Conservation (phyloP, 2,797 vertebrate species). For the Pseudochaenichthys georgianus region DNA sequence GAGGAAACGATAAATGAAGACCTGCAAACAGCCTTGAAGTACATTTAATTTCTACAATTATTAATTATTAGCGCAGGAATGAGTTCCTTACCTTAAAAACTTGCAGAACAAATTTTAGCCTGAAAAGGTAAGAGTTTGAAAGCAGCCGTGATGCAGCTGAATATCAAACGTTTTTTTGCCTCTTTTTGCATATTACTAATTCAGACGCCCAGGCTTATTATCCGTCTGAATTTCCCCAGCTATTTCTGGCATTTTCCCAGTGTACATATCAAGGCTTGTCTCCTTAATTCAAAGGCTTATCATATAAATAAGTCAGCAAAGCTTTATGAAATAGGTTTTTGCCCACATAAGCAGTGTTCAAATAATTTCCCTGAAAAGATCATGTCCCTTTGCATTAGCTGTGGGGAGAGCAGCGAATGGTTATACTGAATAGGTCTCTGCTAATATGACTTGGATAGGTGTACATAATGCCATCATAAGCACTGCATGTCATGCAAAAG, state of each 20-base stretch:
- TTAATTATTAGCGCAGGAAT: conserved; percentile 42
- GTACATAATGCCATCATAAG: conserved; percentile 80
- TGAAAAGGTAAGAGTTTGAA: conserved; percentile 56
- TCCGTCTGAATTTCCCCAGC: conserved; percentile 39
- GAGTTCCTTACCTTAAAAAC: conserved; percentile 52
- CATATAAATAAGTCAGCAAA: conserved; percentile 60
- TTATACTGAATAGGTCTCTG: conserved; percentile 80
- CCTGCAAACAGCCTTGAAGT: conserved; percentile 46
- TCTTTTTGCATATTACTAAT: conserved; percentile 49
- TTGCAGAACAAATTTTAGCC: conserved; percentile 62
- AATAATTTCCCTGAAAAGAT: conserved; percentile 71
- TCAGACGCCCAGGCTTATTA: conserved; percentile 51
- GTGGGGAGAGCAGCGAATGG: conserved; percentile 89
- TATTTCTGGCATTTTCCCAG: conserved; percentile 54
- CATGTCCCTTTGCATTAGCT: conserved; percentile 82
- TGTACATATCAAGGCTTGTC: conserved; percentile 63
- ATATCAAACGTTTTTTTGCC: conserved; percentile 33
- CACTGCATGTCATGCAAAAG: conserved; percentile 68
- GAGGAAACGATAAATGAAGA: conserved; percentile 71
- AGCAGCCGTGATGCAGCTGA: conserved; percentile 52
- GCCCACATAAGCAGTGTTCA: conserved; percentile 64
- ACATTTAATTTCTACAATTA: conserved; percentile 34
- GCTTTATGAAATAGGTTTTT: conserved; percentile 53
- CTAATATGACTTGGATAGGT: conserved; percentile 82
- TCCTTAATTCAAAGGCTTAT: conserved; percentile 61